These are phyloP conservation scores for Chelidonichthys spinosus DNA, from an alignment of 2,797 vertebrate genomes.

Conservation along the genomic window DNA sequence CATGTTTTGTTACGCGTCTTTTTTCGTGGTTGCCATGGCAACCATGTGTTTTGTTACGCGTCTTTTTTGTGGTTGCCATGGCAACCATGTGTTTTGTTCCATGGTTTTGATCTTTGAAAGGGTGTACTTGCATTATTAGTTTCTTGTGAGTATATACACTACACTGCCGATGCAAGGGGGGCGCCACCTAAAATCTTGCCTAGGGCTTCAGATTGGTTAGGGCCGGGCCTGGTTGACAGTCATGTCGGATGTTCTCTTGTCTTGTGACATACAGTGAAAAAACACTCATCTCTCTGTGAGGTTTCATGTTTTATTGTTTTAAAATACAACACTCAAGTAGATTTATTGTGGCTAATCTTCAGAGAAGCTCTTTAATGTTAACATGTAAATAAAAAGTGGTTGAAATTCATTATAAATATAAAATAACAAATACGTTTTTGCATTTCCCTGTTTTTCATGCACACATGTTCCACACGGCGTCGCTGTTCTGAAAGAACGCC, in stretches of 20 bases:
- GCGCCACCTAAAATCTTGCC: no score
- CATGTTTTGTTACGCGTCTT: no score
- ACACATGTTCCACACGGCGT: constrained; percentile 33
- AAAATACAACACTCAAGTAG: not conserved
- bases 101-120: no score
- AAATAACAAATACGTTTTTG: not conserved
- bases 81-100: no score
- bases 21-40: no score
- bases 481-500: constrained; percentile 44
- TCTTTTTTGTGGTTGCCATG: no score
- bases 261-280: not conserved
- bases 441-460: not conserved
- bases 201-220: no score
- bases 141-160: no score
- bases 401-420: not conserved
- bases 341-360: not conserved
- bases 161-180: no score
- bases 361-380: not conserved
- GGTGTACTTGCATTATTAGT: no score
- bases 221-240: no score
- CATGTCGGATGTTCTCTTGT: not conserved
- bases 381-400: not conserved
- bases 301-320: not conserved
- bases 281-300: not conserved
- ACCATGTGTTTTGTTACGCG: no score